These are phyloP conservation scores for Zygaena filipendulae DNA, from an alignment of 2,888 invertebrate species.

Conservation along the genomic window DNA sequence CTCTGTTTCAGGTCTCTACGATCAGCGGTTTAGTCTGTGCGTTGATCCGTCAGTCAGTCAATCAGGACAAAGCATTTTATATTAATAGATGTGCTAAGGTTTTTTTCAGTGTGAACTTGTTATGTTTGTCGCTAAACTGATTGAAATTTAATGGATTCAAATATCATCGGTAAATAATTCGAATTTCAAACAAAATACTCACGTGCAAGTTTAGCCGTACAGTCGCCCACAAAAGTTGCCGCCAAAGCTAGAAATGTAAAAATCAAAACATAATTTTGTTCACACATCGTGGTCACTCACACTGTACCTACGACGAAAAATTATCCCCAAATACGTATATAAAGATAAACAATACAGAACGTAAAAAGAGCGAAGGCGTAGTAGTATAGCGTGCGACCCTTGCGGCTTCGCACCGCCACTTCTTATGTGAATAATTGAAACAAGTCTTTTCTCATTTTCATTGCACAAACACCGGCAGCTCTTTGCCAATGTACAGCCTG, in stretches of 20 bases:
- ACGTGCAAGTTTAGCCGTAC: constrained; percentile 47
- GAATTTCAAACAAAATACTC: too few relatives aligned
- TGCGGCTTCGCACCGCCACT: constrained; percentile 25
- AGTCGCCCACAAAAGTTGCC: constrained; percentile 29
- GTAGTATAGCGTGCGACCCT: constrained; percentile 38
- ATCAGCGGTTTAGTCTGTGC: too few relatives aligned
- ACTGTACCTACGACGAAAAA: constrained; percentile 16
- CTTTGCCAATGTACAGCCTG: constrained; percentile 52
- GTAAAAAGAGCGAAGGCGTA: constrained; percentile 26
- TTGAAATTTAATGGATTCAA: too few relatives aligned
- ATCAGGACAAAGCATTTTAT: too few relatives aligned
- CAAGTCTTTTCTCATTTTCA: constrained; percentile 55
- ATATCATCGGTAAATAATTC: too few relatives aligned
- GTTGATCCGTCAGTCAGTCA: too few relatives aligned
- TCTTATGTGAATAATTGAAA: constrained; percentile 51
- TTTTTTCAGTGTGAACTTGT: too few relatives aligned
- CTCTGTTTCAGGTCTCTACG: too few relatives aligned
- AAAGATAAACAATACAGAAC: constrained; percentile 22
- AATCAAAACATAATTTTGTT: constrained; percentile 35
- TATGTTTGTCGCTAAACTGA: too few relatives aligned
- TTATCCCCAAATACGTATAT: constrained; percentile 7
- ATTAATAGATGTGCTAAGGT: too few relatives aligned
- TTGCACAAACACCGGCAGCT: constrained; percentile 54
- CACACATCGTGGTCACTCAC: constrained; percentile 36
- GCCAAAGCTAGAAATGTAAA: constrained; percentile 30